Conservation (phyloP, 2,888 invertebrate species). For the Abrostola tripartita region DNA sequence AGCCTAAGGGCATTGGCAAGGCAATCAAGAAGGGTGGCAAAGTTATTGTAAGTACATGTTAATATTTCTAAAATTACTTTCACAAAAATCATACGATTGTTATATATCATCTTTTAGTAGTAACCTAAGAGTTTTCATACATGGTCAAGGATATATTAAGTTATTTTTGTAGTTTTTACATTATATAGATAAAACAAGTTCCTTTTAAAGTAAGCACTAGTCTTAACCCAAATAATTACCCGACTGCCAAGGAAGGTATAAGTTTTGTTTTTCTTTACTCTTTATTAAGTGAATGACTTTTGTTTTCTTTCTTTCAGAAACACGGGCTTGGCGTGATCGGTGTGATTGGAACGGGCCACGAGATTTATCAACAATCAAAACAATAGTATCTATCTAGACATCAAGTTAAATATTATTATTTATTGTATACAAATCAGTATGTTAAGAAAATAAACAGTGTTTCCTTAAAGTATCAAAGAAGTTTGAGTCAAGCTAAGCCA, state of each 20-base stretch:
- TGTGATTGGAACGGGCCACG: constrained; percentile 56
- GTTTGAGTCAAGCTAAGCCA: no score
- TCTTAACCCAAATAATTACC: no score
- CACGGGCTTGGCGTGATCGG: constrained; percentile 58
- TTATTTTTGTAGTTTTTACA: no score
- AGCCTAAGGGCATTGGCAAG: constrained; percentile 29
- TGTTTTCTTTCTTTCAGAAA: constrained; percentile 25
- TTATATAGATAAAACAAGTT: no score
- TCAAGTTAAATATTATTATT: not conserved
- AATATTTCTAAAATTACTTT: not conserved
- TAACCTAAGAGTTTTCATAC: no score
- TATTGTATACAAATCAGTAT: not conserved
- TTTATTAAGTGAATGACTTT: not conserved
- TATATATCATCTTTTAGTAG: no score
- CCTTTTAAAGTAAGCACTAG: no score
- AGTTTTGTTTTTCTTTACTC: no score
- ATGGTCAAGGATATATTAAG: no score
- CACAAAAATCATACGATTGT: no score
- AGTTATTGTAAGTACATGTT: constrained; percentile 51
- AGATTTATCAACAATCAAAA: constrained; percentile 54
- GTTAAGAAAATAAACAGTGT: not conserved
- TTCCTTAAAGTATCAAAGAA: not conserved
- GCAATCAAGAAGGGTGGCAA: constrained; percentile 59
- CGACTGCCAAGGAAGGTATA: no score
- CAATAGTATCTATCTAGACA: not conserved